Evolutionary conservation across 1,140 invertebrate genomes (phyloP), one percentile per base, ranked within the genome.

Genomic region (Aphelenchoides fujianensis): DNA sequence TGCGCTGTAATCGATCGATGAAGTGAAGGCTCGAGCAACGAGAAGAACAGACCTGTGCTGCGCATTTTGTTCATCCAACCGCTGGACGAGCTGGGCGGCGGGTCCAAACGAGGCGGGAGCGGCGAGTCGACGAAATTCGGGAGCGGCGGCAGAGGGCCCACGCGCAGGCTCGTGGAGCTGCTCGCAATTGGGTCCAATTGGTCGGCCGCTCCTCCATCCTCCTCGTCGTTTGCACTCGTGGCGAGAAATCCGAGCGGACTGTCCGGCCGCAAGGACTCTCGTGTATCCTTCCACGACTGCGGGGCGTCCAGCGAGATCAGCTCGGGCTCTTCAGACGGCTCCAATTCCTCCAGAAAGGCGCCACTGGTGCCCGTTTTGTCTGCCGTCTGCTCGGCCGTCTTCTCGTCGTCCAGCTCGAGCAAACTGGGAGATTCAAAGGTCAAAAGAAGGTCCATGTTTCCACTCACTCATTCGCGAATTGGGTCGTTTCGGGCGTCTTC

Each of bases 361-460:
- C 63, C 59, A 3, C 16, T 37, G n/a, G 1, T 37, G 28, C 35
- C 31, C 23, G n/a, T 2, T 52, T 23, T 5, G 28, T 64, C 23
- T 7, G 32, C 28, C 62, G 9, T 5, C 7, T 64, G 7, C 5
- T n/a, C 62, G 34, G 3, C 23, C 5, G 5, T 52, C n/a, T 5
- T 7, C 5, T 32, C n/a, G 3, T 71, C 36, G 37, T 72, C 70
- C 12, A 71, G 55, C n/a, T 71, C 27, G 30, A 71, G n/a, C 37
- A 71, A n/a, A 30, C 70, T 73, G 30, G 27, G 55, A 72, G 30
- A 30, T 3, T 72, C 32, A 70, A 71, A 71, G 68, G 16, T 69
- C 31, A 70, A n/a, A 5, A 30, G 5, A 16, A 69, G 68, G 19
- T 69, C 27, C 12, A 72, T 3, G 12, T 70, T 72, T 19, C 28